Percentiles rank a stretch among this genome's conserved stretches.
phyloP scores from a whole-genome alignment of 2,113 vertebrate genomes.

The Laterallus jamaicensis region DNA sequence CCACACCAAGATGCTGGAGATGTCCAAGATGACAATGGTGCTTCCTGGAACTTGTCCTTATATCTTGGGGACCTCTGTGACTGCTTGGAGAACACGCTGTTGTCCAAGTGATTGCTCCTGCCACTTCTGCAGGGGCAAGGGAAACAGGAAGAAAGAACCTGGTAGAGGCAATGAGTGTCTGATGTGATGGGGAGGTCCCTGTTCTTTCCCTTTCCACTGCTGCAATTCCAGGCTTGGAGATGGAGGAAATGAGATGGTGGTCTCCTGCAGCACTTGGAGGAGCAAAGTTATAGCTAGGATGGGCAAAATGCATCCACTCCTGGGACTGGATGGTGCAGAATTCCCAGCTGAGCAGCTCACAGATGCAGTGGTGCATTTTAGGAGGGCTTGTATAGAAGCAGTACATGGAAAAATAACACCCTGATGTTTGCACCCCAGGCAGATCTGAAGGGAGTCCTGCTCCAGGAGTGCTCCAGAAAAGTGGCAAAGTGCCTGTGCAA shows the following conservation, averaged over 20 bases:
- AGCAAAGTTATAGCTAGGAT: not conserved
- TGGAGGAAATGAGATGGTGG: not conserved
- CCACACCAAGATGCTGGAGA: not conserved
- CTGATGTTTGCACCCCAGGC: not conserved
- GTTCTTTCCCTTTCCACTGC: not conserved
- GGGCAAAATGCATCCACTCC: not conserved
- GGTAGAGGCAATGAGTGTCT: not conserved
- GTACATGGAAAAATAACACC: not conserved
- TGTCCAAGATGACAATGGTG: not conserved
- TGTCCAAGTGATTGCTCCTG: not conserved
- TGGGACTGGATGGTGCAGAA: not conserved
- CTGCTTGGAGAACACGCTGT: not conserved
- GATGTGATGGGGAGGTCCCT: not conserved
- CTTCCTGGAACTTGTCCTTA: not conserved
- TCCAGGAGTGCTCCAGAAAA: not conserved
- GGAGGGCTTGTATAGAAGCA: rapidly evolving
- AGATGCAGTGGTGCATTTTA: not conserved
- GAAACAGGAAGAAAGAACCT: not conserved
- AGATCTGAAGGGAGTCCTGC: not conserved
- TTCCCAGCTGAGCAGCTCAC: not conserved
- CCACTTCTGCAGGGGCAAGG: not conserved
- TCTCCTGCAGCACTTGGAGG: not conserved
- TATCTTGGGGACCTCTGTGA: rapidly evolving
- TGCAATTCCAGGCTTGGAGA: not conserved
- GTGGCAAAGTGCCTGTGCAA: not conserved